Conservation (phyloP, 2,888 invertebrate species). For the Caenorhabditis panamensis region DNA sequence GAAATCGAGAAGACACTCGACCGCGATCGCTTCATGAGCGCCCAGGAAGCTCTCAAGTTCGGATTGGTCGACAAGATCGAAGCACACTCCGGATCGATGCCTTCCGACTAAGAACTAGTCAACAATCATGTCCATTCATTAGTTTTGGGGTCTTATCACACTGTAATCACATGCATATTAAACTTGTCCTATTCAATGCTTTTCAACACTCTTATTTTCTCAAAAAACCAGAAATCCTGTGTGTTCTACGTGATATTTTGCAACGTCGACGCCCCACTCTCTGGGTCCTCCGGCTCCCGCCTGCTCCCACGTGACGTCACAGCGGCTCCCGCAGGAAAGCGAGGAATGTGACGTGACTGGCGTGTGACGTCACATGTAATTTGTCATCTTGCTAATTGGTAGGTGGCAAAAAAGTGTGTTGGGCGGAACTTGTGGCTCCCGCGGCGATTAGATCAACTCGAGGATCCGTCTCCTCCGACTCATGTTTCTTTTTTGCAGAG, state of each 20-base stretch:
- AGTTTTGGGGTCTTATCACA: slow-evolving; percentile 9
- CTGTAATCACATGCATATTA: slow-evolving; percentile 13
- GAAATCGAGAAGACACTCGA: slow-evolving; percentile 88
- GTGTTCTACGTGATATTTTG: slow-evolving; percentile 54
- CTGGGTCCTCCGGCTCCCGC: neutral
- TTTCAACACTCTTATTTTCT: neutral
- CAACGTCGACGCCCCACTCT: slow-evolving; percentile 21
- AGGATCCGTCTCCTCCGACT: neutral
- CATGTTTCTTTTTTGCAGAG: slow-evolving; percentile 4
- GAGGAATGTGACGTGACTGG: slow-evolving; percentile 32
- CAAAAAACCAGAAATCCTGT: slow-evolving; percentile 19
- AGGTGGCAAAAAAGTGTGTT: slow-evolving; percentile 14
- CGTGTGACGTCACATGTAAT: slow-evolving; percentile 49
- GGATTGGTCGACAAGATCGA: slow-evolving; percentile 89
- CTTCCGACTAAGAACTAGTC: slow-evolving; percentile 53
- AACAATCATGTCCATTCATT: slow-evolving; percentile 24
- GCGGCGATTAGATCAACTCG: neutral
- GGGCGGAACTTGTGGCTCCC: neutral
- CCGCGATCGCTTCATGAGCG: slow-evolving; percentile 93
- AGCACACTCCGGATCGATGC: slow-evolving; percentile 65
- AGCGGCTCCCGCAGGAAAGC: slow-evolving; percentile 40
- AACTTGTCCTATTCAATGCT: too few species aligned
- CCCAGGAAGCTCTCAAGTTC: slow-evolving; percentile 91
- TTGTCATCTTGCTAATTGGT: slow-evolving; percentile 56
- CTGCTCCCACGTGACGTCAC: slow-evolving; percentile 20